A percentile compares a stretch with the other conserved stretches of the same genome.
These are phyloP conservation scores for Vicugna pacos DNA, from an alignment of 2,113 vertebrate genomes.

Conservation along the genomic window DNA sequence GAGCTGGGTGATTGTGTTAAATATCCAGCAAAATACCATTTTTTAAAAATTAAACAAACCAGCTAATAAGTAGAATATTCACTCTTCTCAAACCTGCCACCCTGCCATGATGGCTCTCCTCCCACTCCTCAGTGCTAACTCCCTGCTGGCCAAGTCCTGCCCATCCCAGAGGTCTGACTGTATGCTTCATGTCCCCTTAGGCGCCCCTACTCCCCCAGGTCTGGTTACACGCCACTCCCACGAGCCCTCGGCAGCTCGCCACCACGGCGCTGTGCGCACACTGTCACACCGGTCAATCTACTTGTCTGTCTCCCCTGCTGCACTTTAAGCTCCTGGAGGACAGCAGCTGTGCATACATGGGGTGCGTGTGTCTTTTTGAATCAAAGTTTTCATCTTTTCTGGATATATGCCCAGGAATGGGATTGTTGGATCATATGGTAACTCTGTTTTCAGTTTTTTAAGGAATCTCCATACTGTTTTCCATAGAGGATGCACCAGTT, in stretches of 20 bases:
- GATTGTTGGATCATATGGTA: too few relatives aligned
- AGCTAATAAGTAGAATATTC: neutral
- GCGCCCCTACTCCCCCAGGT: neutral
- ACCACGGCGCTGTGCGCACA: neutral
- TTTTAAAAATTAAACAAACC: neutral
- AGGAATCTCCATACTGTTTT: too few relatives aligned
- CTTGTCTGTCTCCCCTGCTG: neutral
- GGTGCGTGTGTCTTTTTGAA: too few relatives aligned
- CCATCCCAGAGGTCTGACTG: neutral
- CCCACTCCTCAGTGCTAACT: neutral
- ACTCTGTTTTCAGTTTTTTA: too few relatives aligned
- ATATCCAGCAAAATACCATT: neutral
- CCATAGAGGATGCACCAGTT: too few relatives aligned
- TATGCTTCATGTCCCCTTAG: neutral
- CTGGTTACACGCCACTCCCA: neutral
- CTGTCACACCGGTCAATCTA: neutral
- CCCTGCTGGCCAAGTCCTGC: neutral
- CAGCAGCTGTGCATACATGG: too few relatives aligned
- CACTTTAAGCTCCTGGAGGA: neutral
- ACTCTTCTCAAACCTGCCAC: neutral
- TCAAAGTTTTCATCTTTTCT: too few relatives aligned
- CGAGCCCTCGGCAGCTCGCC: too few relatives aligned
- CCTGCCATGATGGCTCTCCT: neutral
- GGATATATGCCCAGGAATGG: too few relatives aligned
- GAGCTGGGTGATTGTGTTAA: neutral